A percentile compares a stretch with the other conserved stretches of the same genome.
These are phyloP conservation scores for Eupristina koningsbergeri DNA, from an alignment of 1,140 invertebrate genomes.

Conservation along the genomic window DNA sequence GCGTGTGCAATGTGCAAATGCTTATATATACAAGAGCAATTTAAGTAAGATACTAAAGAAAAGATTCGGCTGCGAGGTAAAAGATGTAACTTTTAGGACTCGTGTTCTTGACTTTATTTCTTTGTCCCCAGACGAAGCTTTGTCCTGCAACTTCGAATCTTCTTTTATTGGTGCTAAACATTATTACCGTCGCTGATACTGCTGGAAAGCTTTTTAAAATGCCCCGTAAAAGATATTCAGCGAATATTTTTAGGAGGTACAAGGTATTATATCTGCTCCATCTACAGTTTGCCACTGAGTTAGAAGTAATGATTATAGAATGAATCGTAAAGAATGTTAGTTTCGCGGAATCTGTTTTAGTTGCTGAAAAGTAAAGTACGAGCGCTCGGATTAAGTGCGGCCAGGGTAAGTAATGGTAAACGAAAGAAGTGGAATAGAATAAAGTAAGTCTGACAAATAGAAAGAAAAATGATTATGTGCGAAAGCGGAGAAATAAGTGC, in stretches of 20 bases:
- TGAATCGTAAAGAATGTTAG: neutral
- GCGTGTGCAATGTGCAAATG: conserved; percentile 10
- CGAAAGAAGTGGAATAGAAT: conserved; percentile 25
- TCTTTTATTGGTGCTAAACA: conserved; percentile 62
- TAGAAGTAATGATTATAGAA: neutral
- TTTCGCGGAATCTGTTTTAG: neutral
- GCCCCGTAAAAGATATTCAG: neutral
- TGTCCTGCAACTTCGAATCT: conserved; percentile 47
- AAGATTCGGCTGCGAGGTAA: conserved; percentile 51
- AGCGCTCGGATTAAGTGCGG: conserved; percentile 48
- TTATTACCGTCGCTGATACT: conserved; percentile 52
- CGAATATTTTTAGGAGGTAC: conserved; percentile 5
- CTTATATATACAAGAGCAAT: conserved; percentile 27
- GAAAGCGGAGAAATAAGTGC: conserved; percentile 31
- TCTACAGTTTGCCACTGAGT: neutral
- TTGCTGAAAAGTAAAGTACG: neutral
- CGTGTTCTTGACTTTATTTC: conserved; percentile 49
- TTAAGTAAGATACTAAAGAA: conserved; percentile 58
- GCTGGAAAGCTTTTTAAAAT: conserved; percentile 17
- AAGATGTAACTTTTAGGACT: conserved; percentile 41
- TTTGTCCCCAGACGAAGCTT: conserved; percentile 29
- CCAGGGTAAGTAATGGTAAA: conserved; percentile 18
- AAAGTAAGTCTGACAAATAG: conserved; percentile 37
- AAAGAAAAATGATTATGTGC: conserved; percentile 39
- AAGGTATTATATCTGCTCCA: neutral